phyloP scores from a whole-genome alignment of 2,888 invertebrate genomes.

The Mythimna ferrago region DNA sequence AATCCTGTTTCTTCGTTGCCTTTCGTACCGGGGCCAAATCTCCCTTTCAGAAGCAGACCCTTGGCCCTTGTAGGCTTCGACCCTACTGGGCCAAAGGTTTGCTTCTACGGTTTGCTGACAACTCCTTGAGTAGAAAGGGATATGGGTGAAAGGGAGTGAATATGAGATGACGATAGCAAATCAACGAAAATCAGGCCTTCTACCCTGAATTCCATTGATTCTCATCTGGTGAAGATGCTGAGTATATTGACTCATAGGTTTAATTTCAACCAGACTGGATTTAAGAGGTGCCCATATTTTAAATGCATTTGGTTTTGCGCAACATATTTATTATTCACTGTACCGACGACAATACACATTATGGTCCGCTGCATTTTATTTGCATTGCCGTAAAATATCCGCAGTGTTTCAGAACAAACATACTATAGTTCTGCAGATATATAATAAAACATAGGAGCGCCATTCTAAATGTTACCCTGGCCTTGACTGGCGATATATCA shows the following conservation, averaged over 20 bases:
- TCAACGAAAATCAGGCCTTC: too few relatives aligned
- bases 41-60: too few relatives aligned
- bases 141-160: background rate
- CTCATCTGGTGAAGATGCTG: background rate
- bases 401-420: conserved; percentile 28
- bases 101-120: too few relatives aligned
- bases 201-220: too few relatives aligned
- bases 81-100: too few relatives aligned
- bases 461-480: conserved; percentile 51
- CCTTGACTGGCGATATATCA: conserved; percentile 56
- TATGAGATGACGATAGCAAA: background rate
- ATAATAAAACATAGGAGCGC: conserved; percentile 47
- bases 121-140: too few relatives aligned
- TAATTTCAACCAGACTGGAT: background rate
- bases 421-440: conserved; percentile 18
- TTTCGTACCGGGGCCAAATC: too few relatives aligned
- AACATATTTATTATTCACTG: background rate
- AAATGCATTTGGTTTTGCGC: background rate
- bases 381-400: conserved; percentile 35
- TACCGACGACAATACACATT: background rate
- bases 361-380: conserved; percentile 1
- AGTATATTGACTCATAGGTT: background rate
- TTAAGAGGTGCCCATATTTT: background rate
- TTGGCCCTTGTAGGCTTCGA: too few relatives aligned
- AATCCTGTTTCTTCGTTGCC: too few relatives aligned